These are phyloP conservation scores for Anoplopoma fimbria DNA, from an alignment of 2,113 vertebrate species.

Conservation along the genomic window DNA sequence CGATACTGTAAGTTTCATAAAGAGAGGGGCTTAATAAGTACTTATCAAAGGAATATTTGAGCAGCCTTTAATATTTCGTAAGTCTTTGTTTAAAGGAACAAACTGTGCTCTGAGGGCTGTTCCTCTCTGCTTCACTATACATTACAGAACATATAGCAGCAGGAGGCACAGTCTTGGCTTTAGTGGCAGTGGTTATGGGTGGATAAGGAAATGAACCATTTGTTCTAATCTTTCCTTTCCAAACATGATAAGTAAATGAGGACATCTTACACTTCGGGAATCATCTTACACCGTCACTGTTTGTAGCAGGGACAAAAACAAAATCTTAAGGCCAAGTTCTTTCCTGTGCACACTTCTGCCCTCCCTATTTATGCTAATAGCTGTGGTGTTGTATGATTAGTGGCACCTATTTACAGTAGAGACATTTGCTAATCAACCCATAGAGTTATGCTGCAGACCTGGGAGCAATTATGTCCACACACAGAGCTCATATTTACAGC, in stretches of 20 bases:
- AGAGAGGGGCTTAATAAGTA: background rate
- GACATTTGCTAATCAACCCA: constrained; percentile 84
- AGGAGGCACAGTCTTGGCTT: constrained; percentile 23
- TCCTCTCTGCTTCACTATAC: background rate
- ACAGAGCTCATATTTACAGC: constrained; percentile 58
- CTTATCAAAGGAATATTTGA: background rate
- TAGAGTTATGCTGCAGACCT: constrained; percentile 81
- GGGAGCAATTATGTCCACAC: constrained; percentile 85
- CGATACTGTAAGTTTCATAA: background rate
- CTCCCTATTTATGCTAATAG: constrained; percentile 72
- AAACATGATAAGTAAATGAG: constrained; percentile 3
- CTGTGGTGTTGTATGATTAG: constrained; percentile 78
- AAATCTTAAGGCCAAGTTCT: constrained; percentile 10
- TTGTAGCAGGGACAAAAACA: background rate
- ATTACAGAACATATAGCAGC: background rate
- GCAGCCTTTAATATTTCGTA: background rate
- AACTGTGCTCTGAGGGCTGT: background rate
- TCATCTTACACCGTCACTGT: constrained; percentile 1
- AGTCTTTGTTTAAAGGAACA: constrained; percentile 1
- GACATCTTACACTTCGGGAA: background rate
- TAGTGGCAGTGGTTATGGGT: too few species aligned
- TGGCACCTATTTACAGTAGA: constrained; percentile 85
- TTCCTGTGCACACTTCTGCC: constrained; percentile 50
- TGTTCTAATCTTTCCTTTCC: constrained; percentile 47
- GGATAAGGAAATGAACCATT: constrained; percentile 59